Percentiles rank a stretch among this genome's conserved stretches.
These are phyloP conservation scores for Trichopoda pennipes DNA, from an alignment of 2,888 invertebrate genomes.

Conservation along the genomic window DNA sequence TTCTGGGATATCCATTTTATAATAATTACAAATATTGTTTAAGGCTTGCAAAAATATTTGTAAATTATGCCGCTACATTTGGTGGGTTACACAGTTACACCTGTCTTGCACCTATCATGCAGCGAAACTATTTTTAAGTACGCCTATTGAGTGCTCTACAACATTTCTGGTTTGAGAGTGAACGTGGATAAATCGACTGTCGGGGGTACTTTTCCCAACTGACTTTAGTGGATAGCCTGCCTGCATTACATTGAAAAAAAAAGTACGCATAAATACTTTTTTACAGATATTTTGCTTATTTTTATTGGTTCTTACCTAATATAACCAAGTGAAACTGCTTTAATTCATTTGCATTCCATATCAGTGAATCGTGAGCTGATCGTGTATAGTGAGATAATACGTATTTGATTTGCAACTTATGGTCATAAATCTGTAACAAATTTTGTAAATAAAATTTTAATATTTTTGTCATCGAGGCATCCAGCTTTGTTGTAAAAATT, in stretches of 20 bases:
- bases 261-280: not conserved
- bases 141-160: not conserved
- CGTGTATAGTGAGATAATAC: slow-evolving; percentile 5
- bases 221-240: too few relatives aligned
- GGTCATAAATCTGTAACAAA: slow-evolving; percentile 8
- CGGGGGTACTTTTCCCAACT: not conserved
- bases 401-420: slow-evolving; percentile 7
- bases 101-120: slow-evolving; percentile 6
- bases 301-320: not conserved
- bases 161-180: not conserved
- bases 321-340: slow-evolving; percentile 6
- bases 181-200: not conserved
- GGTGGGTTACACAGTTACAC: too few relatives aligned
- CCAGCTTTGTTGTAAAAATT: not conserved
- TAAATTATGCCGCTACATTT: not conserved
- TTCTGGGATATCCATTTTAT: too few relatives aligned
- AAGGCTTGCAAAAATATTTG: slow-evolving; percentile 12
- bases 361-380: not conserved
- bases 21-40: too few relatives aligned
- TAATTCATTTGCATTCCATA: slow-evolving; percentile 11
- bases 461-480: slow-evolving; percentile 3
- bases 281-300: too few relatives aligned
- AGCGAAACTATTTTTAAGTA: slow-evolving; percentile 16
- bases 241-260: too few relatives aligned
- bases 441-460: slow-evolving; percentile 8